Evolutionary conservation across 2,113 vertebrate genomes (phyloP), one percentile per base, ranked within the genome.

Genomic region (Columba livia): DNA sequence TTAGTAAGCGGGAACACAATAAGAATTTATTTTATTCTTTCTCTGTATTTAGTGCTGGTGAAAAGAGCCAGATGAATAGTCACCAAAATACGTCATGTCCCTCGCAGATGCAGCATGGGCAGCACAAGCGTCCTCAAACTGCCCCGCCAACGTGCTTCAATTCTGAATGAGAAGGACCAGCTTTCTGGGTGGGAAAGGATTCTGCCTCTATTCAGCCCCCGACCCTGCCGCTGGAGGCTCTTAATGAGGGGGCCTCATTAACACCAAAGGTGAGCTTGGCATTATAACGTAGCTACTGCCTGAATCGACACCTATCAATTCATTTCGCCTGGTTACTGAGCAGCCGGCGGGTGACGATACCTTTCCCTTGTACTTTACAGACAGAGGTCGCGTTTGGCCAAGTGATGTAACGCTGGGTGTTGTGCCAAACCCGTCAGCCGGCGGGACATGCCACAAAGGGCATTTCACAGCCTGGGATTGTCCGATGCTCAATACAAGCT

Each of bases 1-100:
- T 90, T 79, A 67, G 57, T 36, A 81, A 95, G 77, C 21, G 2
- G 88, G 82, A 96, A 72, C 90, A 96, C 94, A 96, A 96, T 94
- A 79, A 89, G 88, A 94, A 92, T 97, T 97, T 94, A 92, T 94
- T 90, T 96, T 92, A 88, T 96, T 93, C 94, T 93, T 74, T 94
- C 90, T 86, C 65, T 64, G 89, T 79, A 69, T 96, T 86, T 93
- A 97, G 90, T 24, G 79, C 90, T 89, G 83, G 69, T 96, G 96
- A 95, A 96, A 97, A 91, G 96, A 94, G 58, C 36, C 88, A 65
- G 83, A 84, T 97, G 96, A 96, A 96, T 90, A 81, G 92, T 90
- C 88, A 28, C 88, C 44, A 19, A 80, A 91, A 53, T 51, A 91
- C 53, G 5, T 86, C 90, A 90, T 18, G 72, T 83, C 79, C 83